Evolutionary conservation across 2,888 invertebrate genomes (phyloP).

Genomic region (Rhagonycha lutea): DNA sequence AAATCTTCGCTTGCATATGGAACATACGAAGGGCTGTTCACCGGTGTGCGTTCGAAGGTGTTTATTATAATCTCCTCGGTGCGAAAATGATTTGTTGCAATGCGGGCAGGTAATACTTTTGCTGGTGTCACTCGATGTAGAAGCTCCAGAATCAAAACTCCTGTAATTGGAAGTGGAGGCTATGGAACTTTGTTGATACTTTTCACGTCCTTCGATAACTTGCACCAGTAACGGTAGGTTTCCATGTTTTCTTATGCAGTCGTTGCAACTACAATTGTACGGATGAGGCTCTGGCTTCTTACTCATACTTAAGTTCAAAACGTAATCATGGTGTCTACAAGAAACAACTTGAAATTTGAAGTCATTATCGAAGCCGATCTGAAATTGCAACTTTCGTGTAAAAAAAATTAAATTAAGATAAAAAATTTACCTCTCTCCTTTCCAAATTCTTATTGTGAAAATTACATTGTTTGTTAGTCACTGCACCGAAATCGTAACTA

Average conservation of each 20-base stretch:
- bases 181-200: neutral
- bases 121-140: neutral
- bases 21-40: conserved; percentile 49
- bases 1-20: conserved; percentile 46
- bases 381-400: neutral
- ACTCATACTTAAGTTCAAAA: neutral
- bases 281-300: conserved; percentile 8
- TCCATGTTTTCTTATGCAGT: conserved; percentile 30
- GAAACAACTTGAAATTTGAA: neutral
- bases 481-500: conserved; percentile 4
- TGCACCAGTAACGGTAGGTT: conserved; percentile 29
- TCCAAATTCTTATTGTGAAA: neutral
- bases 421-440: neutral
- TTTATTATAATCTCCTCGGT: conserved; percentile 52
- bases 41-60: conserved; percentile 51
- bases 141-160: neutral
- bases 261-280: conserved; percentile 27
- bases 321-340: neutral
- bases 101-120: conserved; percentile 43
- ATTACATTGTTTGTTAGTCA: neutral
- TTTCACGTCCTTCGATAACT: conserved; percentile 29
- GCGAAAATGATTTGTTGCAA: conserved; percentile 49
- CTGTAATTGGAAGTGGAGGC: neutral
- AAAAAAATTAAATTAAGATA: neutral
- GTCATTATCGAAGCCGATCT: neutral